Conservation (phyloP, 2,888 invertebrate genomes). For the Salticus scenicus region DNA sequence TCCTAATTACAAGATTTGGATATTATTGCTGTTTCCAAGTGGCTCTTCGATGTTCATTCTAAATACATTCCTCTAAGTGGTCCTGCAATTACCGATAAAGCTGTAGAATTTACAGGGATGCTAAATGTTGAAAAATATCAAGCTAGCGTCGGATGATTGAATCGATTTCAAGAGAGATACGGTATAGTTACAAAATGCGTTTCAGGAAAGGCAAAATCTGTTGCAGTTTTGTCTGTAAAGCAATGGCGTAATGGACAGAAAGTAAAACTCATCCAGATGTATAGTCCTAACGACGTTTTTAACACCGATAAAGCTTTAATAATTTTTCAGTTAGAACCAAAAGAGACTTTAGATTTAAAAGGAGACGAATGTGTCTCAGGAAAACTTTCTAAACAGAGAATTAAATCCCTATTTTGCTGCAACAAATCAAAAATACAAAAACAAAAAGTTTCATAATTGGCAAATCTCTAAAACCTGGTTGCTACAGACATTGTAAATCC, state of each 20-base stretch:
- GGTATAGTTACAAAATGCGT: neutral
- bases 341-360: neutral
- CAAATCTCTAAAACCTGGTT: neutral
- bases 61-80: too few relatives aligned
- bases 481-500: neutral
- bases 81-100: neutral
- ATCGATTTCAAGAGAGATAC: neutral
- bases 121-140: neutral
- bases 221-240: neutral
- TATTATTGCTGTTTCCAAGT: too few relatives aligned
- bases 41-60: too few relatives aligned
- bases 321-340: slow-evolving; percentile 3
- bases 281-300: neutral
- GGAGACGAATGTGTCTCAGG: slow-evolving; percentile 6
- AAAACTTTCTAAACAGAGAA: neutral
- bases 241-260: neutral
- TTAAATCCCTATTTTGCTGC: neutral
- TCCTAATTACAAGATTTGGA: too few relatives aligned
- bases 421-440: neutral
- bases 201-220: neutral
- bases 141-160: neutral
- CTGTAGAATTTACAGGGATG: neutral
- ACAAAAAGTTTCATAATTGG: slow-evolving; percentile 5
- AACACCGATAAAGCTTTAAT: slow-evolving; percentile 1
- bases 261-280: neutral